Base-by-base conservation (phyloP, 2,888 invertebrate genomes). In the Caenorhabditis macrosperma region DNA sequence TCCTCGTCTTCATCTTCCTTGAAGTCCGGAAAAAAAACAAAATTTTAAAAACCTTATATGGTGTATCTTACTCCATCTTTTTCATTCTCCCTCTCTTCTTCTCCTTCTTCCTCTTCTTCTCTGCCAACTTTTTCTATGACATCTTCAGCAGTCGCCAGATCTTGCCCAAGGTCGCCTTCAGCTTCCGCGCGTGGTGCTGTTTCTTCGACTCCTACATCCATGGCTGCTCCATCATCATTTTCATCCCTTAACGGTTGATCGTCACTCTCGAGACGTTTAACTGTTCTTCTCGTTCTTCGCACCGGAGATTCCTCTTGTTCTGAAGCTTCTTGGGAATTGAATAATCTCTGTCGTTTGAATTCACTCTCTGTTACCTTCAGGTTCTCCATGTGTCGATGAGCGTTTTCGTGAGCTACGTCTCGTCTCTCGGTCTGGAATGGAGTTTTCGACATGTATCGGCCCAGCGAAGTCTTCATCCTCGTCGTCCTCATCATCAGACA, bases 401-500 rank as follows among this genome's bases (percentile, higher is more conserved):
- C 68, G 22, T 54, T 57, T 69, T 55, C 67, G 52, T 7, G 67
- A 46, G n/a, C 60, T 76, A 12, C 61, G 54, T 22, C 67, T 50
- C 0, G 46, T 67, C 10, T 35, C 38, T 17, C 52, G 66, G 7
- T 60, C 60, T 15, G 60, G 66, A 12, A 38, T 22, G 20, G 66
- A 55, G 26, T 61, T 61, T 24, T 52, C 67, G 1, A 50, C 54
- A 17, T 67, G 61, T 6, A 7, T 30, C 20, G 41, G 17, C 15
- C 10, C 68, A 9, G 28, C 78, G 24, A 48, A 48, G 1, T 77
- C 68, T 5, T 68, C 74, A 9, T 69, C 77, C 4, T 78, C 78
- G 9, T 68, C 74, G 9, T 69, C 77, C 4, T 78, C 78, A 5
- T 78, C 78, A 5, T 78, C 78, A 20, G 74, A 71, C 41, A 61